Base-by-base conservation (phyloP, 2,888 invertebrate species). In the Drepanosiphum platanoidis region DNA sequence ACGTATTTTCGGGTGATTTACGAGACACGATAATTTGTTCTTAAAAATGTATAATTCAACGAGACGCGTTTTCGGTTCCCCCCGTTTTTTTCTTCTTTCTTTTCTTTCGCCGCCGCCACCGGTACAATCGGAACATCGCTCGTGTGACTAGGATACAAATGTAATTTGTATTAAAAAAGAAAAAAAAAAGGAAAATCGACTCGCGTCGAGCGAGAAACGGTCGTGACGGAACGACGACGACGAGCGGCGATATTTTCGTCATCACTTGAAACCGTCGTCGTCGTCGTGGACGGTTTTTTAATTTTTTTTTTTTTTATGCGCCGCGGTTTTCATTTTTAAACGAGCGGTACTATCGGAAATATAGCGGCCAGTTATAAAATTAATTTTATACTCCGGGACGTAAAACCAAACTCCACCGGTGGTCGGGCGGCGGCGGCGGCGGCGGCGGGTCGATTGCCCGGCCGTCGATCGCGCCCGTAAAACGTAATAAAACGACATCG, bases 1-100 rank as follows among this genome's bases (percentile, higher is more conserved):
- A 74, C 30, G 72, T 74, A 30, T 74, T 46, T 30, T n/a, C 11
- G 11, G 32, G 34, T 75, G 74, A 75, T 75, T 75, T 75, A 75
- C 34, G 74, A 58, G 52, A 34, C n/a, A 34, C 15, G n/a, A 75
- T 75, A 75, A 75, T 52, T 34, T 75, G 15, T 75, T 75, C 13
- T 75, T 32, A 30, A 75, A 75, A 75, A 15, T 75, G n/a, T 52
- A n/a, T 52, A 74, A 46, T 74, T 32, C 74, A 32, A 74, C 46
- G 46, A 74, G 30, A 32, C 46, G 32, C 30, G 32, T 46, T 72
- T 72, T 46, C 9, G 39, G n/a, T 42, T n/a, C n/a, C n/a, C n/a
- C n/a, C n/a, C n/a, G n/a, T n/a, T n/a, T 32, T 46, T 72, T 72
- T 72, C 30, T 42, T 42, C 15, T 42, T 46, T 18, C 18, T 18